Conservation (phyloP, 2,113 vertebrate species). For the Seriola quinqueradiata region DNA sequence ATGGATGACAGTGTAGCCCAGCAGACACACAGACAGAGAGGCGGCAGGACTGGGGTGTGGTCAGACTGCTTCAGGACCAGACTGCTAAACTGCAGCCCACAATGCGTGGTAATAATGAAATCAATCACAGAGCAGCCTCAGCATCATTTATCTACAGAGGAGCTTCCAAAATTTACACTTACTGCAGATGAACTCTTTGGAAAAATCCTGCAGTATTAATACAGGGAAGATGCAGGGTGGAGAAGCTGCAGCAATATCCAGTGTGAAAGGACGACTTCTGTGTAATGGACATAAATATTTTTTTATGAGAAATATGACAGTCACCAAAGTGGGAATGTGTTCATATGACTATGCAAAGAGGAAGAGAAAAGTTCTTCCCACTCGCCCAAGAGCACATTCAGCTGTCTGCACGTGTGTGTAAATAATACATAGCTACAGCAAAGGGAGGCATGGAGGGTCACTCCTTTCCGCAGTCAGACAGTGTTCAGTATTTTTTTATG, state of each 20-base stretch:
- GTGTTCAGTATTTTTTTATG: slow-evolving; percentile 37
- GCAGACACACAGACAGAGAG: slow-evolving; percentile 24
- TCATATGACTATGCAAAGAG: not conserved
- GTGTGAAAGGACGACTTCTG: not conserved
- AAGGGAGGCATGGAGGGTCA: not conserved
- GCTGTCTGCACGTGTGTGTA: not conserved
- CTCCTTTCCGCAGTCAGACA: not conserved
- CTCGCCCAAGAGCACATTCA: not conserved
- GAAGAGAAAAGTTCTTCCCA: not conserved
- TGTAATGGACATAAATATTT: not conserved
- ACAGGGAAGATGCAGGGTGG: not conserved
- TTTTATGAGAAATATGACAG: not conserved
- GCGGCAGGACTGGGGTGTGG: slow-evolving; percentile 54
- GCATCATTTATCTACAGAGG: slow-evolving; percentile 4
- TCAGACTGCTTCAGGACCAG: slow-evolving; percentile 50
- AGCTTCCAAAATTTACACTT: slow-evolving; percentile 22
- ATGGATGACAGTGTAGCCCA: slow-evolving; percentile 7
- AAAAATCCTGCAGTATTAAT: slow-evolving; percentile 10
- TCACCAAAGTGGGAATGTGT: not conserved
- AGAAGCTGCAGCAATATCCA: not conserved
- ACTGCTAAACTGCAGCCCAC: slow-evolving; percentile 48
- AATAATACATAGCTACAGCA: slow-evolving; percentile 40
- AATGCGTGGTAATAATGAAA: slow-evolving; percentile 46
- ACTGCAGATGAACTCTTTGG: slow-evolving; percentile 25
- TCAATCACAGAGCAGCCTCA: slow-evolving; percentile 38